These are phyloP conservation scores for Pterostichus niger DNA, from an alignment of 2,888 invertebrate species.

Conservation along the genomic window DNA sequence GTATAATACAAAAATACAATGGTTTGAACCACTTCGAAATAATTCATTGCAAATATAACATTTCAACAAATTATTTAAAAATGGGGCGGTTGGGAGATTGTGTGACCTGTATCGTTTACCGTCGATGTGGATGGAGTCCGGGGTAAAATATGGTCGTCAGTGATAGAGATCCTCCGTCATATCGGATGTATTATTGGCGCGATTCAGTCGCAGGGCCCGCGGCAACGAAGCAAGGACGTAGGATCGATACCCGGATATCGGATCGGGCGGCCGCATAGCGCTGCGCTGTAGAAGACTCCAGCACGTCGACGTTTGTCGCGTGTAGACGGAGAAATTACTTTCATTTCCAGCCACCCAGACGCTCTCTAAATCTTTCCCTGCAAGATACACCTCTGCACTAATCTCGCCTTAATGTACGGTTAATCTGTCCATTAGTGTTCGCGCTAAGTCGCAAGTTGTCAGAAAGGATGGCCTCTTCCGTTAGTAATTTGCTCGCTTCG, in stretches of 20 bases:
- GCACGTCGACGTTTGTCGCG: not conserved
- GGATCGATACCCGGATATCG: conserved; percentile 34
- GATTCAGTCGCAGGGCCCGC: not conserved
- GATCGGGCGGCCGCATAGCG: not conserved
- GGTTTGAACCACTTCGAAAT: too few species aligned
- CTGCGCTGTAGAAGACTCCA: not conserved
- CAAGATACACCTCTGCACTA: conserved; percentile 52
- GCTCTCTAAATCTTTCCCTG: conserved; percentile 27
- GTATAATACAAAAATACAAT: too few species aligned
- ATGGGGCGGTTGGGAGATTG: too few species aligned
- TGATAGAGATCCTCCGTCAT: conserved; percentile 5
- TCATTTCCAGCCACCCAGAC: conserved; percentile 2
- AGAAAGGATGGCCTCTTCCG: conserved; percentile 30
- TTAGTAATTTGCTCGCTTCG: conserved; percentile 46
- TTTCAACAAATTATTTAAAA: too few species aligned
- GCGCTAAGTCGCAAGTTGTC: conserved; percentile 62
- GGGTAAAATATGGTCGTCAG: conserved; percentile 13
- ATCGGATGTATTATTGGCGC: conserved; percentile 27
- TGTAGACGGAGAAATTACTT: conserved; percentile 34
- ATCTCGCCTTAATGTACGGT: conserved; percentile 61
- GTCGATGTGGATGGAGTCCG: too few species aligned
- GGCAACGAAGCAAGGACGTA: not conserved
- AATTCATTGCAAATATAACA: too few species aligned
- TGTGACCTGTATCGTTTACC: too few species aligned
- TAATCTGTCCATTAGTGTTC: conserved; percentile 59